Base-by-base conservation (phyloP, 2,888 invertebrate genomes). In the Caenorhabditis sp. region DNA sequence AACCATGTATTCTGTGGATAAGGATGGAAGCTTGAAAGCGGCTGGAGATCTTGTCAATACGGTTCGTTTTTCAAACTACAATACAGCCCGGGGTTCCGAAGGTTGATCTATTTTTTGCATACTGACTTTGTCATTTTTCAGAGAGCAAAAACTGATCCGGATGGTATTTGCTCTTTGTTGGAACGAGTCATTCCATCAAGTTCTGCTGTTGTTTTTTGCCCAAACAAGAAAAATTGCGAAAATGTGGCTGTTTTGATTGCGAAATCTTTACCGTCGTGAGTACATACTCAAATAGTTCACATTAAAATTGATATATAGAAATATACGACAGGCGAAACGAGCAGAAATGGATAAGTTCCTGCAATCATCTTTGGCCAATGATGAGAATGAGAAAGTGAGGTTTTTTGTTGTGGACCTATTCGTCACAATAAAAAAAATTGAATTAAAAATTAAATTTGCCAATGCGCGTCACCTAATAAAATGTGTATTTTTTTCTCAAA, bases 171-270 rank as follows among this genome's bases (percentile, higher is more conserved):
- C 19, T 69, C 72, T 14, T 64, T 79, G n/a, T 59, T 81, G 21
- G 54, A 63, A 23, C 95, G 95, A 88, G 92, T 94, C 69, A 91
- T 93, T 1, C 95, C 95, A 0, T 88, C 91, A 21, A 91, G 92
- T 82, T 93, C 94, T 0, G 94, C 94, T 84, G 91, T 97, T 0
- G 91, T 97, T 54, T 97, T 97, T 91, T 97, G 96, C 88, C 91
- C 95, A n/a, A 93, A 94, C 2, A 94, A 95, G 86, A 92, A 93
- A 84, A 95, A 94, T 89, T 95, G 95, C 87, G 95, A 96, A 89
- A 95, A 94, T 89, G 93, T 96, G 1, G 93, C 94, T 0, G 17
- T 91, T 24, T 89, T 95, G 21, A 89, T 96, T 14, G 92, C 92
- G 82, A 91, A 91, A 86, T 89, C 93, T 77, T 89, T 92, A 68